These are phyloP conservation scores for Lasaia peninsularis DNA, from an alignment of 1,140 invertebrate genomes.

Conservation along the genomic window DNA sequence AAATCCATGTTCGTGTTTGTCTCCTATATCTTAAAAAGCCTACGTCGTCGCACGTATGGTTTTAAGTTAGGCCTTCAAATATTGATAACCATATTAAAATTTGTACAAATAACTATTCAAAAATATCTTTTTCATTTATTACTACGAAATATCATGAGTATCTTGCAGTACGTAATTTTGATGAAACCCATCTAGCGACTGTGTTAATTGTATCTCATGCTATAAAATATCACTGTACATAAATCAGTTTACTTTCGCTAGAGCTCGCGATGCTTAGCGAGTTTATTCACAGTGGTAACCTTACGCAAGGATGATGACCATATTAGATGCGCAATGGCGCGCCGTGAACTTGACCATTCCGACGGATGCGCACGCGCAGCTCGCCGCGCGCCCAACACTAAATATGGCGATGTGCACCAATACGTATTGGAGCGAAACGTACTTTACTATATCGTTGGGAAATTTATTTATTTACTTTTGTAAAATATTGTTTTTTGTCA, in stretches of 20 bases:
- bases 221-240: not conserved
- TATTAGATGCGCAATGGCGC: constrained; percentile 28
- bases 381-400: constrained; percentile 37
- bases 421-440: constrained; percentile 16
- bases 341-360: constrained; percentile 63
- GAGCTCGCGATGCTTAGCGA: not conserved
- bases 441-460: too few relatives aligned
- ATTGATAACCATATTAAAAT: too few relatives aligned
- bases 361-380: constrained; percentile 42
- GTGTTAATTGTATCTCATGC: not conserved
- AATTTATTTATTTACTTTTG: too few relatives aligned
- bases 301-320: constrained; percentile 27
- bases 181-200: not conserved
- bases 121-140: too few relatives aligned
- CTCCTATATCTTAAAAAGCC: too few relatives aligned
- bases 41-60: too few relatives aligned
- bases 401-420: constrained; percentile 31
- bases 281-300: constrained; percentile 14
- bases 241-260: not conserved
- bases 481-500: too few relatives aligned
- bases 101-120: too few relatives aligned
- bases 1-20: too few relatives aligned
- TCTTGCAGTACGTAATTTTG: too few relatives aligned
- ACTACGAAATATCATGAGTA: too few relatives aligned
- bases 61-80: too few relatives aligned